phyloP scores from a whole-genome alignment of 1,140 invertebrate species.

The Akabosia matsudoensis region DNA sequence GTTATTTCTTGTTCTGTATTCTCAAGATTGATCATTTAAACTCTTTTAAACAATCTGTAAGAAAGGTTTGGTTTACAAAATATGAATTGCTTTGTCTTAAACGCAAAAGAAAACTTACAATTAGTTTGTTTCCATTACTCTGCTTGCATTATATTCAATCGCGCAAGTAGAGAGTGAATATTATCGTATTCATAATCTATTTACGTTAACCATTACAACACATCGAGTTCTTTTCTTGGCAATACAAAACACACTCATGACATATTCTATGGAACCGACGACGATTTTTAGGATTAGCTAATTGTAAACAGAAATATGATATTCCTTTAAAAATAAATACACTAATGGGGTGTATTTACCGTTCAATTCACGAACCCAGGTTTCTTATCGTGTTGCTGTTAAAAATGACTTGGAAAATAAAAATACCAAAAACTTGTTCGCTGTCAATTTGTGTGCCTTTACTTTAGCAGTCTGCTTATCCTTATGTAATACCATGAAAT shows the following conservation, averaged over 20 bases:
- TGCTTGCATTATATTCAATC: too few species aligned
- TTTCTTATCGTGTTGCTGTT: background rate
- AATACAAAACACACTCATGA: background rate
- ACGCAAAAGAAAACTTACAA: too few species aligned
- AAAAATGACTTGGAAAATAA: background rate
- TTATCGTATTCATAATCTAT: background rate
- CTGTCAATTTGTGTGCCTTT: too few species aligned
- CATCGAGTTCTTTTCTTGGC: background rate
- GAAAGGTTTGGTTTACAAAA: too few species aligned
- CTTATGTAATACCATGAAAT: too few species aligned
- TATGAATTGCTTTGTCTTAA: too few species aligned
- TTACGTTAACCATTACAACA: background rate
- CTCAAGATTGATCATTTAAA: too few species aligned
- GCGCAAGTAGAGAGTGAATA: background rate
- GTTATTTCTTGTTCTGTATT: too few species aligned
- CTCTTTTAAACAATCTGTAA: too few species aligned
- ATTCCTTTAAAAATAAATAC: constrained; percentile 1
- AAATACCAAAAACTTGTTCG: too few species aligned
- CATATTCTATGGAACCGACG: background rate
- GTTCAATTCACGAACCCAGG: background rate
- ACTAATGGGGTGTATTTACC: background rate
- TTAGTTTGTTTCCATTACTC: too few species aligned
- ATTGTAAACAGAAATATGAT: background rate
- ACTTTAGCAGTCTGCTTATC: too few species aligned
- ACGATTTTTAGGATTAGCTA: background rate